Conservation (phyloP, 2,797 vertebrate species). For the Cyclopterus lumpus region DNA sequence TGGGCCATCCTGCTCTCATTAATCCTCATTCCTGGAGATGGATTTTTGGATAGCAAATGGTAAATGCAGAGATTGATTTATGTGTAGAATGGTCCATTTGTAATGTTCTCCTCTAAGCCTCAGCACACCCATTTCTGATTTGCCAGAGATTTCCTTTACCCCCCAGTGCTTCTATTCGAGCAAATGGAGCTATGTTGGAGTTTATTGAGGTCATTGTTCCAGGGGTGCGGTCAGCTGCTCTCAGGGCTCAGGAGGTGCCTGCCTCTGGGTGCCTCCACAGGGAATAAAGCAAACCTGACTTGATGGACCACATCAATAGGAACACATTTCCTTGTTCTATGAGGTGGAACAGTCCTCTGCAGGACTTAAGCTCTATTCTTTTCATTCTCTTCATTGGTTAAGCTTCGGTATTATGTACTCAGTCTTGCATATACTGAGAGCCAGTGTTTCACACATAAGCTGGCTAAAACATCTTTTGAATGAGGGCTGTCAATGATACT, state of each 20-base stretch:
- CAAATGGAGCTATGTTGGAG: conserved; percentile 69
- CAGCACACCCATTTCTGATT: conserved; percentile 70
- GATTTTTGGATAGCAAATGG: conserved; percentile 69
- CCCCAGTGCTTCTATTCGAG: conserved; percentile 64
- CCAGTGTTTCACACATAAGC: conserved; percentile 54
- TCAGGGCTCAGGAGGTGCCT: conserved; percentile 61
- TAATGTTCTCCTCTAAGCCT: conserved; percentile 69
- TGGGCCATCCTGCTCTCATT: conserved; percentile 67
- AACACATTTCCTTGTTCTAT: conserved; percentile 75
- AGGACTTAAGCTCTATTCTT: conserved; percentile 57
- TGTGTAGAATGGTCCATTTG: conserved; percentile 69
- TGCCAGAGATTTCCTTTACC: conserved; percentile 60
- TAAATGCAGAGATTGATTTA: conserved; percentile 80
- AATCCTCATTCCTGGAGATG: conserved; percentile 78
- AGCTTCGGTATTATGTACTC: conserved; percentile 65
- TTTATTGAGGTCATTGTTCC: conserved; percentile 80
- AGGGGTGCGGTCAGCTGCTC: conserved; percentile 75
- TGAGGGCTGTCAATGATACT: conserved; percentile 58
- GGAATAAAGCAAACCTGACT: conserved; percentile 64
- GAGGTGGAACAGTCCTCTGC: conserved; percentile 73
- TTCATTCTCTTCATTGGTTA: conserved; percentile 68
- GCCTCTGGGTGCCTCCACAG: conserved; percentile 56
- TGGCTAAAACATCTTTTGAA: conserved; percentile 63
- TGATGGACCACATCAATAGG: conserved; percentile 73
- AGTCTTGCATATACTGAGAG: conserved; percentile 45